These are phyloP conservation scores for Atrichornis clamosus DNA, from an alignment of 2,113 vertebrate species.

Conservation along the genomic window DNA sequence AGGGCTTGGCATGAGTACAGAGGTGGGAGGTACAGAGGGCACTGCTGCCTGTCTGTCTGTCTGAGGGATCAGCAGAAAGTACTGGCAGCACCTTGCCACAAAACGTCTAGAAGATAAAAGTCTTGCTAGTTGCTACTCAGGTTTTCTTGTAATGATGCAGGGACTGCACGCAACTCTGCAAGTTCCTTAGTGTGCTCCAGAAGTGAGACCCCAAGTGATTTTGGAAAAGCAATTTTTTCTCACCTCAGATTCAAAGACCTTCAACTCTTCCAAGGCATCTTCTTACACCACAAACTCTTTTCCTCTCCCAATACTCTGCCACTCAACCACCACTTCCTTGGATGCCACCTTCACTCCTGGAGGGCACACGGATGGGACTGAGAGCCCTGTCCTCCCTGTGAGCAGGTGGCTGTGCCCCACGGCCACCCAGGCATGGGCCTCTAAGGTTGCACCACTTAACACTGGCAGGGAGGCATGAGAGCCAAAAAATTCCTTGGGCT, in stretches of 20 bases:
- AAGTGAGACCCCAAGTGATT: background rate
- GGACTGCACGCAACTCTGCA: background rate
- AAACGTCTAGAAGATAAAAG: background rate
- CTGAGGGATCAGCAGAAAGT: background rate
- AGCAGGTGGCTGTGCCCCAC: background rate
- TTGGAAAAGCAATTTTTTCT: background rate
- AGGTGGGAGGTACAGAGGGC: background rate
- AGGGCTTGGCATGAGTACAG: background rate
- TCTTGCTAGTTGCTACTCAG: background rate
- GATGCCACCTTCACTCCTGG: background rate
- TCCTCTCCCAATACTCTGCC: background rate
- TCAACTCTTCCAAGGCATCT: background rate
- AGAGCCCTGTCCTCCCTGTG: rapidly evolving
- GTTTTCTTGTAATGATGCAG: background rate
- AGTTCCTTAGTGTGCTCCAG: background rate
- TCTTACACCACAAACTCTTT: background rate
- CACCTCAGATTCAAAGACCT: background rate
- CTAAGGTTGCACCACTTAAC: background rate
- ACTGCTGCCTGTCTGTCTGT: background rate
- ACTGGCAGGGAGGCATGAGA: background rate
- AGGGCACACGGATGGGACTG: background rate
- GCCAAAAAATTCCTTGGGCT: background rate
- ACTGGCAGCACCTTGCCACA: background rate
- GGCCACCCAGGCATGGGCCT: background rate
- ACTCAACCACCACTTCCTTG: background rate